Evolutionary conservation across 2,797 vertebrate species (phyloP).

Genomic region (Eurystomus glaucurus): DNA sequence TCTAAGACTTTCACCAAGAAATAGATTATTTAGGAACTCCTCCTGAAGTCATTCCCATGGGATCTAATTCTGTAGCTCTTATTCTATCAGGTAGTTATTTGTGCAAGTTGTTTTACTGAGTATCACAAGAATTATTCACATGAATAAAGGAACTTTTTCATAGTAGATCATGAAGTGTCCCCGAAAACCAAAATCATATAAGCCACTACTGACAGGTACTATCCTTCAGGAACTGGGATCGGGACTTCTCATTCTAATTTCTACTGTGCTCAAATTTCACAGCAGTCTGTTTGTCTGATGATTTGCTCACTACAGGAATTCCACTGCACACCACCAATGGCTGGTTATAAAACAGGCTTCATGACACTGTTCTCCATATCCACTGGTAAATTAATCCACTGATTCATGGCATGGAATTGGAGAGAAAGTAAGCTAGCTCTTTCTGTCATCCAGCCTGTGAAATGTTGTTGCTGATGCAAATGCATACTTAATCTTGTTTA

Average conservation of each 20-base stretch:
- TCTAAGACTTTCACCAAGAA: background rate
- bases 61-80: background rate
- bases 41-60: background rate
- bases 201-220: background rate
- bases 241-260: constrained; percentile 1
- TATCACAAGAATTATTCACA: constrained; percentile 4
- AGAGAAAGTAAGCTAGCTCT: constrained; percentile 53
- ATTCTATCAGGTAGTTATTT: background rate
- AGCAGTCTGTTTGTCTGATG: constrained; percentile 24
- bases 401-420: constrained; percentile 54
- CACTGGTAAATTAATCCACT: constrained; percentile 60
- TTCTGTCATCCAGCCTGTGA: constrained; percentile 50
- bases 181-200: background rate
- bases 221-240: background rate
- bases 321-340: background rate
- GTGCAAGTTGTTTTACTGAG: background rate
- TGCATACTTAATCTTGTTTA: constrained; percentile 54
- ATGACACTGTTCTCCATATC: constrained; percentile 22
- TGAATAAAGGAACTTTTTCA: background rate
- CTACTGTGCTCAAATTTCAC: background rate
- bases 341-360: constrained; percentile 63
- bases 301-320: constrained; percentile 67
- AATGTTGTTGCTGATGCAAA: constrained; percentile 43
- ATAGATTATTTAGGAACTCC: background rate
- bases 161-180: background rate